Conservation (phyloP, 2,888 invertebrate genomes). For the Bellardia bayeri region DNA sequence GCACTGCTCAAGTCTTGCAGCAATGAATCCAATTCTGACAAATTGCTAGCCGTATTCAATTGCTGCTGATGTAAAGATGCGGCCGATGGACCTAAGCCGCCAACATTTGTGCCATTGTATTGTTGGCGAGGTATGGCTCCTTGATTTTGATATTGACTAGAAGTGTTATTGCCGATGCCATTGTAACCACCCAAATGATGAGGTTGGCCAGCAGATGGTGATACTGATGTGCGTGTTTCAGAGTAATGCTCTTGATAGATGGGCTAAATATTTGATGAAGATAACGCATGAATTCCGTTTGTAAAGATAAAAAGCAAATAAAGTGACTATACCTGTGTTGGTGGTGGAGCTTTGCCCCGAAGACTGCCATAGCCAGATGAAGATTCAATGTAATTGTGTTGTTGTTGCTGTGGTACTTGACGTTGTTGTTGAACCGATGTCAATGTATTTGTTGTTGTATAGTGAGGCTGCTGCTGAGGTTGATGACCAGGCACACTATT, state of each 20-base stretch:
- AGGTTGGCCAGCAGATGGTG: constrained; percentile 73
- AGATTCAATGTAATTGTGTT: constrained; percentile 79
- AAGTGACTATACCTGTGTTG: constrained; percentile 63
- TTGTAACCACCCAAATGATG: constrained; percentile 69
- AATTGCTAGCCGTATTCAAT: constrained; percentile 86
- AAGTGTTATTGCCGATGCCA: constrained; percentile 62
- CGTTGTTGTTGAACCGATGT: constrained; percentile 80
- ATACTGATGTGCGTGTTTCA: constrained; percentile 80
- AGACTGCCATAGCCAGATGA: constrained; percentile 90
- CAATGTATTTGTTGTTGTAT: constrained; percentile 78
- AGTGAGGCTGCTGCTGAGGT: constrained; percentile 68
- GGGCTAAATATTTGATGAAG: constrained; percentile 75
- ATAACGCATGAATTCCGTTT: neutral
- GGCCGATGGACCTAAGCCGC: constrained; percentile 25
- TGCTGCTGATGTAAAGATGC: constrained; percentile 60
- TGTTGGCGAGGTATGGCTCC: constrained; percentile 79
- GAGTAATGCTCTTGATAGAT: constrained; percentile 82
- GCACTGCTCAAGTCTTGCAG: constrained; percentile 96
- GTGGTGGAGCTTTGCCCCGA: constrained; percentile 86
- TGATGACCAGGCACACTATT: constrained; percentile 91
- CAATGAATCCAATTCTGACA: constrained; percentile 95
- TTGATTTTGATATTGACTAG: constrained; percentile 80
- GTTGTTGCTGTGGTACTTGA: constrained; percentile 48
- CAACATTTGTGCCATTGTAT: constrained; percentile 74
- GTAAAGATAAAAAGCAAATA: constrained; percentile 12